Conservation (phyloP, 2,797 vertebrate species). For the Anomalospiza imberbis region DNA sequence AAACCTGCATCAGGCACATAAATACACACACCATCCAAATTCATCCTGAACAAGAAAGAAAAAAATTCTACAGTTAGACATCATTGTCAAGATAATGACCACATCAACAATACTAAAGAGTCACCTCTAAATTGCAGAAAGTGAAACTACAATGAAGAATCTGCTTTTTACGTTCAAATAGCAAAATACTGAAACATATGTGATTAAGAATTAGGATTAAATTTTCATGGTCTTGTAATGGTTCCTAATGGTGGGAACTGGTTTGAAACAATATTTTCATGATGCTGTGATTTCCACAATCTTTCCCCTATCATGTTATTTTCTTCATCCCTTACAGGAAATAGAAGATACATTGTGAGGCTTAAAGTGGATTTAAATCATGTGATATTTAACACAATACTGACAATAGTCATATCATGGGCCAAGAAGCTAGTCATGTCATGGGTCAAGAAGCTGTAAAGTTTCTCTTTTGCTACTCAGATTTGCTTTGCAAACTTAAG, state of each 20-base stretch:
- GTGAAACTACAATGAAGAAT: neutral
- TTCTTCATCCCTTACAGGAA: neutral
- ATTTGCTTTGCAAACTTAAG: neutral
- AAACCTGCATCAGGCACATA: neutral
- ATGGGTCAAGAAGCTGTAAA: neutral
- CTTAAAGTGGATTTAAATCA: neutral
- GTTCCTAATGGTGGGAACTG: neutral
- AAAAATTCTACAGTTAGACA: neutral
- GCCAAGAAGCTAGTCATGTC: neutral
- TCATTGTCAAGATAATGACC: neutral
- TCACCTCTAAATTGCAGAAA: neutral
- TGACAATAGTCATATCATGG: neutral
- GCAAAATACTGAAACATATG: neutral
- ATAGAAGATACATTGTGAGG: neutral
- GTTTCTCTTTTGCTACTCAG: neutral
- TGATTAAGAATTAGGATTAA: neutral
- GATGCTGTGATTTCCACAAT: neutral
- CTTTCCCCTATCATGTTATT: neutral
- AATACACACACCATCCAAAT: neutral
- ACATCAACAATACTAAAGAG: neutral
- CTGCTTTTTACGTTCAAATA: neutral
- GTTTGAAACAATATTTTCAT: neutral
- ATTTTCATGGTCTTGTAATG: neutral
- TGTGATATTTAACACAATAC: neutral
- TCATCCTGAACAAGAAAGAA: neutral